Evolutionary conservation across 2,888 invertebrate genomes (phyloP).

Genomic region (Hydriomena furcata): DNA sequence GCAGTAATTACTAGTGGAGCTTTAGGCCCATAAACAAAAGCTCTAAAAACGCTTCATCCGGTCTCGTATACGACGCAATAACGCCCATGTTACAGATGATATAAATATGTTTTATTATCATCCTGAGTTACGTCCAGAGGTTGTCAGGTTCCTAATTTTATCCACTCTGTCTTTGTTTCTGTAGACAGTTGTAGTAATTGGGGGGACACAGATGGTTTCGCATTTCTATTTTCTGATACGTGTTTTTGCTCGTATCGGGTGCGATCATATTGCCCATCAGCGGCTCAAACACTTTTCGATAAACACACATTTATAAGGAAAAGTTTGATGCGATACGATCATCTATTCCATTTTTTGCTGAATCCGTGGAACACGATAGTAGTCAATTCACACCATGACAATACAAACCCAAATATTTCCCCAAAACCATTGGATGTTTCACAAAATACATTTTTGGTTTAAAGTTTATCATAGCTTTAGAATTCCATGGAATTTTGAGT

Average conservation of each 20-base stretch:
- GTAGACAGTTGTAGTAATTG: constrained; percentile 22
- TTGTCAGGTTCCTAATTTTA: constrained; percentile 21
- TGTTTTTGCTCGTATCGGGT: constrained; percentile 14
- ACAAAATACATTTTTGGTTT: neutral
- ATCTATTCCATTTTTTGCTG: neutral
- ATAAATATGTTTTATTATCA: constrained; percentile 26
- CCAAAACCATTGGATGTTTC: neutral
- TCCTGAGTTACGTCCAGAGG: constrained; percentile 20
- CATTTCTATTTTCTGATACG: constrained; percentile 14
- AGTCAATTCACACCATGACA: neutral
- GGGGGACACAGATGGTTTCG: constrained; percentile 20
- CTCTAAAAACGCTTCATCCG: constrained; percentile 10
- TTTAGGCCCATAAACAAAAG: constrained; percentile 8
- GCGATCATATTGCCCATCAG: constrained; percentile 2
- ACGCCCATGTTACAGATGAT: constrained; percentile 20
- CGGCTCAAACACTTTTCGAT: constrained; percentile 12
- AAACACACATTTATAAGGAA: constrained; percentile 5
- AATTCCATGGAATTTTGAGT: neutral
- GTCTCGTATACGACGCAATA: constrained; percentile 19
- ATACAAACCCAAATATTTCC: neutral
- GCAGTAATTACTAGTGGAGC: constrained; percentile 4
- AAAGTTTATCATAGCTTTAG: neutral
- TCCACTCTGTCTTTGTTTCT: constrained; percentile 15
- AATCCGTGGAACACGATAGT: neutral
- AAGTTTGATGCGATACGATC: too few species aligned